Base-by-base conservation (phyloP, 2,113 vertebrate species). In the Alethe diademata region DNA sequence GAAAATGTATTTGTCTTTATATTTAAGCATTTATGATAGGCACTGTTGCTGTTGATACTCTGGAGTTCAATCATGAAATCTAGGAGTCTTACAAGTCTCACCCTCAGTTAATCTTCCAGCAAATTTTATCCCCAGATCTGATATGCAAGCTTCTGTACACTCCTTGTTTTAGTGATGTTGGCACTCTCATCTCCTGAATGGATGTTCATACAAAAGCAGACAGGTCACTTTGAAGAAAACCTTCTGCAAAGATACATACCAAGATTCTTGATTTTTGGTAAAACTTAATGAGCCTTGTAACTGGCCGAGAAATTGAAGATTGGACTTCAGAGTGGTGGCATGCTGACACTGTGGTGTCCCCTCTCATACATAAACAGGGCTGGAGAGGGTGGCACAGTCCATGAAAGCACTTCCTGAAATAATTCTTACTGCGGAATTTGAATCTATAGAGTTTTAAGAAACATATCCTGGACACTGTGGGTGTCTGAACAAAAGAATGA, bases 391-490 rank as follows among this genome's bases (percentile, higher is more conserved):
- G 40, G 40, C 35, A 35, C 24, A 51, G 73, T 38, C 51, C 28
- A 3, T 19, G 19, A 36, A 50, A 51, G 35, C 47, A 51, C 12
- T 80, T 90, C 22, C 69, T 48, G 45, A 84, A 58, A 47, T 14
- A 45, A 43, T 69, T 73, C 36, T 62, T 40, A 2, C 26, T 38
- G 26, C 42, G 51, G 31, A 74, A 47, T 58, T 66, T 22, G n/a
- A 23, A 31, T 50, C 20, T 50, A 29, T 6, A 0, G 71, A 48
- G 31, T 43, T 92, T 47, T 36, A 78, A 47, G 43, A 40, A 81
- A 6, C 4, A 1, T 31, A 19, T 48, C 8, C 23, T 66, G 64
- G 47, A 12, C 9, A 5, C 4, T 25, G 25, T 2, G 5, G 16
- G 11, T 58, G 8, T 47, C 13, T 28, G 42, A n/a, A 31, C 12